These are phyloP conservation scores for Aphidius ervi DNA, from an alignment of 1,140 invertebrate genomes.

Conservation along the genomic window DNA sequence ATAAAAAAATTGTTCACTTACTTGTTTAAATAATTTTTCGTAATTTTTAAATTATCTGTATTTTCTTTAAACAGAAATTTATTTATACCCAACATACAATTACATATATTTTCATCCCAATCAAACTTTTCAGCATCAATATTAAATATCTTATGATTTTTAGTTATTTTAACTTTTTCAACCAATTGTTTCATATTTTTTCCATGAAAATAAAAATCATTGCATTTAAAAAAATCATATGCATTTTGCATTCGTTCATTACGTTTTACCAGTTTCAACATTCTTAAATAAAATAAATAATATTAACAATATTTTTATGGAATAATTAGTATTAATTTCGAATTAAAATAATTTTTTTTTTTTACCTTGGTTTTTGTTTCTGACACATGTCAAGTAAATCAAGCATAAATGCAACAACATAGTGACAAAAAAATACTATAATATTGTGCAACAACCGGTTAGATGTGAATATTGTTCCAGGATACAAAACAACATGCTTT, in stretches of 20 bases:
- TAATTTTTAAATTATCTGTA: conserved; percentile 59
- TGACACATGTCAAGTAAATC: conserved; percentile 67
- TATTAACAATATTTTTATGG: neutral
- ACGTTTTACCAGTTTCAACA: conserved; percentile 77
- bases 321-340: no score
- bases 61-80: conserved; percentile 76
- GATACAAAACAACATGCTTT: conserved; percentile 81
- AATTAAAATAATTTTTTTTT: conserved; percentile 51
- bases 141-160: conserved; percentile 61
- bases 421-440: conserved; percentile 68
- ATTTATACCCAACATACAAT: conserved; percentile 75
- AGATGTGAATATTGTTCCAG: conserved; percentile 72
- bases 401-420: conserved; percentile 73
- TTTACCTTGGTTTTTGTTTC: conserved; percentile 73
- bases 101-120: conserved; percentile 66
- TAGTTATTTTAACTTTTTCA: conserved; percentile 53
- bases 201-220: conserved; percentile 83
- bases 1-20: conserved; percentile 31
- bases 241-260: conserved; percentile 72
- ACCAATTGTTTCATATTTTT: conserved; percentile 70
- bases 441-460: conserved; percentile 68
- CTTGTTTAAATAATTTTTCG: conserved; percentile 65
- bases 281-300: conserved; percentile 52
- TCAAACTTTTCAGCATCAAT: conserved; percentile 59
- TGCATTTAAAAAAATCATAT: conserved; percentile 82